Evolutionary conservation across 2,113 vertebrate genomes (phyloP).

Genomic region (Probosciger aterrimus): DNA sequence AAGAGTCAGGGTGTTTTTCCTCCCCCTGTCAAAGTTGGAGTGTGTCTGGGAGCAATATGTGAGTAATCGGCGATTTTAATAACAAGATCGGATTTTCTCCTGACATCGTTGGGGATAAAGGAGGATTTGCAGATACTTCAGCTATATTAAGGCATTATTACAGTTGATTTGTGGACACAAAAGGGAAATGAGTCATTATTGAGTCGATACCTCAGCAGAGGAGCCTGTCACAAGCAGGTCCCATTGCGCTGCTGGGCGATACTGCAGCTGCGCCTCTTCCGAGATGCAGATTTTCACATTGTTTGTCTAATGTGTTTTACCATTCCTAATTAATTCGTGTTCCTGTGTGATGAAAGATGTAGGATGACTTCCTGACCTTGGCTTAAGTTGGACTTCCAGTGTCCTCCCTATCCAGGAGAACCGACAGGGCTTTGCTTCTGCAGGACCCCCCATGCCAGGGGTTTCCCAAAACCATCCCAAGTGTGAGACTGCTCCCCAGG

Average conservation of each 20-base stretch:
- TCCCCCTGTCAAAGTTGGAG: background rate
- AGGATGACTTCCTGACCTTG: background rate
- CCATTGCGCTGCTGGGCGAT: background rate
- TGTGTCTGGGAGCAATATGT: background rate
- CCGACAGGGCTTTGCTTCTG: background rate
- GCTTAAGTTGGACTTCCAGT: background rate
- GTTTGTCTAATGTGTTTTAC: background rate
- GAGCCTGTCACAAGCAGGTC: background rate
- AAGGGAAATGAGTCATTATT: constrained; percentile 40
- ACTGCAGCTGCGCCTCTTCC: background rate
- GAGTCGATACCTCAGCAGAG: background rate
- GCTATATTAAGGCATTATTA: constrained; percentile 63
- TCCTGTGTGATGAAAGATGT: background rate
- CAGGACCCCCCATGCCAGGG: background rate
- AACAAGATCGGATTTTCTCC: constrained; percentile 52
- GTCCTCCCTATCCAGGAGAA: no score
- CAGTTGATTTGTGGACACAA: constrained; percentile 37
- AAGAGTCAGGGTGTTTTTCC: background rate
- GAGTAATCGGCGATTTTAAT: constrained; percentile 46
- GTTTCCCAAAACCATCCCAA: background rate
- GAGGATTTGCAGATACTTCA: constrained; percentile 56
- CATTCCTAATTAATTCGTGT: background rate
- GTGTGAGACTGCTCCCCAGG: background rate
- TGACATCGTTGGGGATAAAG: constrained; percentile 36
- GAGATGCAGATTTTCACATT: background rate